Base-by-base conservation (phyloP, 2,113 vertebrate species). In the Pangasianodon hypophthalmus region DNA sequence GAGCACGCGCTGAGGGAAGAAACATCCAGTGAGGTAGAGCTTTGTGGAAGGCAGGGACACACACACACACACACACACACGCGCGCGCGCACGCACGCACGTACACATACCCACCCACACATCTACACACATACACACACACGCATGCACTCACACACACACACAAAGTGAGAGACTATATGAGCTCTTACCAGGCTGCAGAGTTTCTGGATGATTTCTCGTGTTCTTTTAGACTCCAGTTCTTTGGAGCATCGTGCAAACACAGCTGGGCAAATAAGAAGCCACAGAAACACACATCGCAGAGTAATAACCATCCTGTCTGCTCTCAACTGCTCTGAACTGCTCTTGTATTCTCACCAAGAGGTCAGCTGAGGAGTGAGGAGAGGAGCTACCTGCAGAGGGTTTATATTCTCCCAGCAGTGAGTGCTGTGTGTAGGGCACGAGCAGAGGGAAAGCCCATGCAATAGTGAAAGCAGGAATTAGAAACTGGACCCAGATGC, bases 101-200 rank as follows among this genome's bases (percentile, higher is more conserved):
- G n/a, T n/a, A n/a, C n/a, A n/a, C n/a, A n/a, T n/a, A n/a, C n/a
- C n/a, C n/a, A n/a, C n/a, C n/a, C n/a, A n/a, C n/a, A n/a, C n/a
- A n/a, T n/a, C n/a, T n/a, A n/a, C n/a, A n/a, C n/a, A n/a, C n/a
- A n/a, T n/a, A n/a, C n/a, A n/a, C n/a, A n/a, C n/a, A n/a, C n/a
- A n/a, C n/a, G n/a, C n/a, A n/a, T n/a, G n/a, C n/a, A n/a, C n/a
- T n/a, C 46, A 4, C 46, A n/a, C n/a, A n/a, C n/a, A n/a, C n/a
- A n/a, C n/a, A n/a, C n/a, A n/a, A 37, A 41, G 69, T 19, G 75
- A 48, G 44, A 48, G 7, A 1, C 0, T 48, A 24, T n/a, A 48
- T 85, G 10, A 62, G 44, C 56, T 84, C 88, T 90, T 52, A 91
- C 91, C 89, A 91, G 87, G 19, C 0, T 6, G 60, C 26, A 44